Evolutionary conservation across 2,888 invertebrate species (phyloP), one percentile per base, ranked within the genome.

Genomic region (Agonum fuliginosum): DNA sequence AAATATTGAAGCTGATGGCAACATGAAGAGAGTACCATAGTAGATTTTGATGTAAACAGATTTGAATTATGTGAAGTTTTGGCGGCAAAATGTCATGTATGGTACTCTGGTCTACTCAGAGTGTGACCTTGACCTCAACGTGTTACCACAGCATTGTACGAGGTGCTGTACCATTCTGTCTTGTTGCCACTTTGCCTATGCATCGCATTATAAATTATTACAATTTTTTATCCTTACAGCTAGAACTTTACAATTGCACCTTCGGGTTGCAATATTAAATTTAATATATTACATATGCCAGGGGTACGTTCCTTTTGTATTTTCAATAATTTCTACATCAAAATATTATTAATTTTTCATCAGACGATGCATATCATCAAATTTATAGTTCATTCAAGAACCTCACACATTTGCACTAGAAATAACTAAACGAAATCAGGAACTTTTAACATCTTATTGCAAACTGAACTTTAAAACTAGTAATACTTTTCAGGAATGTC

Each of bases 401-500:
- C 67, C 30, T n/a, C 20, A 51, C 73, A 73, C 73, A 73, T 73
- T 73, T 73, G 62, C 73, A 73, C 73, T 34, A 58, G 12, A 20
- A 54, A 54, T 22, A 54, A 1, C 12, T 58, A 77, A 79, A 78
- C 65, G 30, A 79, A 80, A 79, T 65, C 78, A 82, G 82, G 82
- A 83, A 82, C 82, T 82, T 81, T 79, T 73, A 81, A 80, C 74
- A 69, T 62, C 73, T 12, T 78, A 41, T 62, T 46, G 19, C 20
- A 51, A 78, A 70, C 72, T 78, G 46, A 77, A 54, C 54, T 48
- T 30, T 54, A 71, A 81, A 78, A 24, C 84, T 86, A 87, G 84
- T 87, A 87, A 87, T 87, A 87, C 87, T 87, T 86, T 82, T 80
- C 86, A 87, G 86, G 86, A 87, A 87, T 87, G 86, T 87, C 86